Base-by-base conservation (phyloP, 1,140 invertebrate genomes). In the Pristionchus pacificus region DNA sequence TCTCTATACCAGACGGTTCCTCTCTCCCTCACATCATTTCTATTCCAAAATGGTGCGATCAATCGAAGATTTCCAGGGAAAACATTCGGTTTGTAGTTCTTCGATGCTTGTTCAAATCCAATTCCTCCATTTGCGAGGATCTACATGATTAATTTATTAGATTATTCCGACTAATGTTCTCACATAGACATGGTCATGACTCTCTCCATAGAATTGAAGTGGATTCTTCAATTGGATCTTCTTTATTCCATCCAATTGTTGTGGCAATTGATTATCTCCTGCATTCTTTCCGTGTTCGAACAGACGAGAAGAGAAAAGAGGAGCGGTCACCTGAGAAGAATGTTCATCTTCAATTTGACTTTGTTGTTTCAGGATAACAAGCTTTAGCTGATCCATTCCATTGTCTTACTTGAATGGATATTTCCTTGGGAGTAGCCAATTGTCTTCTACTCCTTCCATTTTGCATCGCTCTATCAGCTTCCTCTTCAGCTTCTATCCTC, bases 41-140 rank as follows among this genome's bases (percentile, higher is more conserved):
- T 57, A 60, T 83, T 83, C 81, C 81, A 83, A 38, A 82, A 83
- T 2, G 81, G 81, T 19, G 82, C 81, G 33, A 82, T 79, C 31
- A 82, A 49, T 30, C n/a, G n/a, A n/a, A n/a, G n/a, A n/a, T n/a
- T n/a, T n/a, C n/a, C n/a, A n/a, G n/a, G n/a, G n/a, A n/a, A n/a
- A n/a, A n/a, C n/a, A n/a, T n/a, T n/a, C n/a, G n/a, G n/a, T n/a
- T n/a, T n/a, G n/a, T n/a, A n/a, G n/a, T n/a, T n/a, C 38, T 49
- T 49, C 6, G 38, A 6, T 49, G 59, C 59, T 19, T 68, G n/a
- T 29, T 84, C 82, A 64, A 83, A 83, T 1, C 77, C 82, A 59
- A 83, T 83, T 27, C 70, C 81, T 19, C 81, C 81, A 66, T 83
- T 83, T 25, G 77, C 78, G 10, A 84, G 68, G 57, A 76, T 68